Percentiles rank a stretch among this genome's conserved stretches.
These are phyloP conservation scores for Tetanocera ferruginea DNA, from an alignment of 2,888 invertebrate genomes.

Conservation along the genomic window DNA sequence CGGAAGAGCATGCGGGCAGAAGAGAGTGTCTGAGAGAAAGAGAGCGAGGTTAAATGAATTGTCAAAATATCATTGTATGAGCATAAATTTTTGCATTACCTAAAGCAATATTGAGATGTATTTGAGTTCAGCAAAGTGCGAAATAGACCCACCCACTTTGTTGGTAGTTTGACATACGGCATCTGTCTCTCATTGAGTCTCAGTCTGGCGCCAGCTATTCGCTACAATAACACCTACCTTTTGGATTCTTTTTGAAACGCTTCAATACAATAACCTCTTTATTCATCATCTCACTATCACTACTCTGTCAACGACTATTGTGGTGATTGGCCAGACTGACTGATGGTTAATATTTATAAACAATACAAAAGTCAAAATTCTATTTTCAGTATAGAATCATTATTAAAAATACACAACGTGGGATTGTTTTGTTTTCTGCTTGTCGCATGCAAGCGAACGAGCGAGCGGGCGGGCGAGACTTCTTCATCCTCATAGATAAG, in stretches of 20 bases:
- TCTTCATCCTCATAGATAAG: background rate
- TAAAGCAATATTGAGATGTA: too few species aligned
- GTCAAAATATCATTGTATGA: background rate
- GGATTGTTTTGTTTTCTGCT: background rate
- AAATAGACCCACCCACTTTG: too few species aligned
- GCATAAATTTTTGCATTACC: background rate
- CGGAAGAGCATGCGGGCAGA: background rate
- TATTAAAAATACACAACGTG: conserved; percentile 25
- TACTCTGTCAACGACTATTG: background rate
- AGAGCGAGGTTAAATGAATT: background rate
- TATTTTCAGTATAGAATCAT: conserved; percentile 15
- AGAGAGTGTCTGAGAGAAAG: background rate
- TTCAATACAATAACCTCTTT: background rate
- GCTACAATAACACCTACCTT: background rate
- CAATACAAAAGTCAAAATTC: background rate
- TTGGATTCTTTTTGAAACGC: background rate
- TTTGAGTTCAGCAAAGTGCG: too few species aligned
- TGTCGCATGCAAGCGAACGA: background rate
- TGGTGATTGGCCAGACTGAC: background rate
- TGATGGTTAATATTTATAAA: background rate
- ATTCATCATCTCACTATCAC: background rate
- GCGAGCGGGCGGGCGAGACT: background rate
- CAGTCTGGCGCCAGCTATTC: too few species aligned
- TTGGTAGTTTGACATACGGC: too few species aligned
- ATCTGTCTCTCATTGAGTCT: too few species aligned